phyloP scores from a whole-genome alignment of 2,113 vertebrate genomes.

The Corythaeola cristata region DNA sequence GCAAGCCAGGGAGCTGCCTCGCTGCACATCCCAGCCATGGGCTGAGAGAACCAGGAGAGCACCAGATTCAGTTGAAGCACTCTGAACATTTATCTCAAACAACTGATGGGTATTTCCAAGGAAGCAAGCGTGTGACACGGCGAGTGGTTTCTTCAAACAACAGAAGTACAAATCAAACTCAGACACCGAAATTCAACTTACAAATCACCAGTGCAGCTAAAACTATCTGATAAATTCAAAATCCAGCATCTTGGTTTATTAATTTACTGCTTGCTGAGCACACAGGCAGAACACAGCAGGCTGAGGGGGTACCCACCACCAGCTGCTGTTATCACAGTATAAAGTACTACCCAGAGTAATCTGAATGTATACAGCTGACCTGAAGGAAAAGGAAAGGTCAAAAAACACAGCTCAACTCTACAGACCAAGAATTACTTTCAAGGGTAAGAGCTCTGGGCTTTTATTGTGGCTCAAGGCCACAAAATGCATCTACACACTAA shows the following conservation, averaged over 20 bases:
- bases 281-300: background rate
- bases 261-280: background rate
- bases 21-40: background rate
- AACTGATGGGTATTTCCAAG: background rate
- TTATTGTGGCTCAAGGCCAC: background rate
- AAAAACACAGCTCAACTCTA: background rate
- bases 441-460: background rate
- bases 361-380: background rate
- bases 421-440: background rate
- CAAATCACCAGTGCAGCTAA: background rate
- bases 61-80: background rate
- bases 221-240: background rate
- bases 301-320: background rate
- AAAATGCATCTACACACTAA: background rate
- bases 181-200: background rate
- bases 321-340: background rate
- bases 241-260: background rate
- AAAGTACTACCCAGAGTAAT: rapidly evolving
- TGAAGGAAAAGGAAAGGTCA: background rate
- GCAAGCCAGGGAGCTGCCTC: background rate
- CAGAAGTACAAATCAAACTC: background rate
- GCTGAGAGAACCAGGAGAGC: background rate
- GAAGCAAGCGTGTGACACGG: background rate
- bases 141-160: background rate
- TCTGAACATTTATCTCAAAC: background rate